Conservation (phyloP, 1,140 invertebrate species). For the Potamilus streckersoni region DNA sequence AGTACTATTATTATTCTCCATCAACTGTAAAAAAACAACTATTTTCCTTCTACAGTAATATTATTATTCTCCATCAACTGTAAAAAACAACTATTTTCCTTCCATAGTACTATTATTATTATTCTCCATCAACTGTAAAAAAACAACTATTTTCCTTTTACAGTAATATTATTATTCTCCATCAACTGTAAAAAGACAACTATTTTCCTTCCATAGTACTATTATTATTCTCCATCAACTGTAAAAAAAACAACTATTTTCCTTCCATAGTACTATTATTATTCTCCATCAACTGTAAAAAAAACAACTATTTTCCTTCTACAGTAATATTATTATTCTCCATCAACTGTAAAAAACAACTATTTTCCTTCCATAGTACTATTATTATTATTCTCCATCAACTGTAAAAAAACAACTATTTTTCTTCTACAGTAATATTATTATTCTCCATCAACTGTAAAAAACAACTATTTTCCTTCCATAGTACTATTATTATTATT, state of each 20-base stretch:
- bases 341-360: neutral
- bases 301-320: neutral
- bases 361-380: neutral
- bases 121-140: neutral
- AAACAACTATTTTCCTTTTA: neutral
- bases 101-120: neutral
- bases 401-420: neutral
- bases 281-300: neutral
- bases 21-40: neutral
- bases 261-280: neutral
- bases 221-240: neutral
- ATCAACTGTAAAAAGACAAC: neutral
- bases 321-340: neutral
- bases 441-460: neutral
- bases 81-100: neutral
- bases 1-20: neutral
- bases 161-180: neutral
- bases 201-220: neutral
- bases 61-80: neutral
- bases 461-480: slow-evolving; percentile 1
- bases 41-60: neutral
- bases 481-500: too few species aligned
- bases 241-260: neutral
- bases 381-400: neutral
- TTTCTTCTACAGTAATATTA: neutral